Conservation (phyloP, 2,113 vertebrate species). For the Menidia beryllina region DNA sequence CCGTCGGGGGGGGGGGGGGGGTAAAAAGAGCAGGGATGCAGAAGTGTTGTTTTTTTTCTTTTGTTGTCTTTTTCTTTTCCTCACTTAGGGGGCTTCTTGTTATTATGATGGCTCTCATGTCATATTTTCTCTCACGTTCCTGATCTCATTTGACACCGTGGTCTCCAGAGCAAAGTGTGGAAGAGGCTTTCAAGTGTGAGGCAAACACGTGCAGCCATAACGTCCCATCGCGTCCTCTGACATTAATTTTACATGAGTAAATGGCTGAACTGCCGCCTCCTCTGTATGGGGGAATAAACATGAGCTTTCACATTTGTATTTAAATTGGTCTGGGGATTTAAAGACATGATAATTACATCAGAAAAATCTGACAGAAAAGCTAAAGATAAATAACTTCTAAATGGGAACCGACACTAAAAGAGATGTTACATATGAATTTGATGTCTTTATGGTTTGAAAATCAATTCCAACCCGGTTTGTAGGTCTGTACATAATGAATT, state of each 20-base stretch:
- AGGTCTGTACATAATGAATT: not conserved
- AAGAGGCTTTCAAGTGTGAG: conserved; percentile 61
- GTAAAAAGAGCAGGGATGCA: conserved; percentile 59
- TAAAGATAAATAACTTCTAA: conserved; percentile 19
- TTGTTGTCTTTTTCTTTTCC: not conserved
- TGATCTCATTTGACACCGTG: conserved; percentile 68
- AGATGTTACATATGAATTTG: conserved; percentile 30
- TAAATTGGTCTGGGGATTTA: conserved; percentile 34
- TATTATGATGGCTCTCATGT: conserved; percentile 60
- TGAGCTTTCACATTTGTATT: conserved; percentile 44
- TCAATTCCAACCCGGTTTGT: not conserved
- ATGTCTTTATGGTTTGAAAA: not conserved
- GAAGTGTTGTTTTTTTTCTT: conserved; percentile 10
- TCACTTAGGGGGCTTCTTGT: conserved; percentile 44
- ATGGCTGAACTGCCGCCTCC: conserved; percentile 57
- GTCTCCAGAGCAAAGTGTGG: conserved; percentile 49
- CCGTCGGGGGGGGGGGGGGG: conserved; percentile 63
- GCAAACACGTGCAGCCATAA: conserved; percentile 68
- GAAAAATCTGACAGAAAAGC: conserved; percentile 32
- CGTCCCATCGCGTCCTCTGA: conserved; percentile 61
- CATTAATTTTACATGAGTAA: conserved; percentile 74
- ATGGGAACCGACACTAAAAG: conserved; percentile 25
- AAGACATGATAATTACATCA: conserved; percentile 57
- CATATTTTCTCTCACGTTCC: conserved; percentile 59
- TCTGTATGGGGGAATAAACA: conserved; percentile 58